phyloP scores from a whole-genome alignment of 2,113 vertebrate genomes.

The Channa argus region DNA sequence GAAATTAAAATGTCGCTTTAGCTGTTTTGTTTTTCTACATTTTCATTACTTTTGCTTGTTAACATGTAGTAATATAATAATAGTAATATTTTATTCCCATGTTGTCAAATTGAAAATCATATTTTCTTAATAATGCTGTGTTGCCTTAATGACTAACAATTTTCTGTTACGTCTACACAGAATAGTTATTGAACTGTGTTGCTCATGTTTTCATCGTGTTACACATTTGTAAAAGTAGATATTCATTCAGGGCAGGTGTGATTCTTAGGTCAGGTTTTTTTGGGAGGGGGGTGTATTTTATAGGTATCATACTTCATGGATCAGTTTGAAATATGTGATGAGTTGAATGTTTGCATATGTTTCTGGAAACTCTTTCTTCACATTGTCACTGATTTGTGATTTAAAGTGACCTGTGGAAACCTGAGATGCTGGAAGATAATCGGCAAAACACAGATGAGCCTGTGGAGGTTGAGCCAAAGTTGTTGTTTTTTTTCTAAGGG shows the following conservation, averaged over 20 bases:
- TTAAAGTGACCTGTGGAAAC: slow-evolving; percentile 56
- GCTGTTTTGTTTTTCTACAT: slow-evolving; percentile 5
- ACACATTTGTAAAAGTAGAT: neutral
- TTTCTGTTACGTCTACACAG: neutral
- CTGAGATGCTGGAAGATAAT: slow-evolving; percentile 46
- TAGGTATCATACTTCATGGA: neutral
- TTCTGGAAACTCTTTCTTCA: slow-evolving; percentile 39
- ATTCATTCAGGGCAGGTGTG: neutral
- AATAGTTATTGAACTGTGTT: neutral
- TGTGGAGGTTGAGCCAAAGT: slow-evolving; percentile 49
- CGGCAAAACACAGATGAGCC: slow-evolving; percentile 44
- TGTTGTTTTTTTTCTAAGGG: neutral
- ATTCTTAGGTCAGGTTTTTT: neutral
- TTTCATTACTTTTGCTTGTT: neutral
- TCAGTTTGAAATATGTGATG: slow-evolving; percentile 6
- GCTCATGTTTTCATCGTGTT: neutral
- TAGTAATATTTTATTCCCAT: too few relatives aligned
- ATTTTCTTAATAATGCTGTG: neutral
- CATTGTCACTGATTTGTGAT: slow-evolving; percentile 51
- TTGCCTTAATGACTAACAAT: neutral
- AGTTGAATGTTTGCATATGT: neutral
- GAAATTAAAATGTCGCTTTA: slow-evolving; percentile 9
- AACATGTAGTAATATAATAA: neutral
- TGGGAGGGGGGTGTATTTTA: too few relatives aligned
- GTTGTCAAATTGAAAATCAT: neutral